A percentile compares a stretch with the other conserved stretches of the same genome.
phyloP scores from a whole-genome alignment of 2,888 invertebrate species.

The Rhogogaster chlorosoma region DNA sequence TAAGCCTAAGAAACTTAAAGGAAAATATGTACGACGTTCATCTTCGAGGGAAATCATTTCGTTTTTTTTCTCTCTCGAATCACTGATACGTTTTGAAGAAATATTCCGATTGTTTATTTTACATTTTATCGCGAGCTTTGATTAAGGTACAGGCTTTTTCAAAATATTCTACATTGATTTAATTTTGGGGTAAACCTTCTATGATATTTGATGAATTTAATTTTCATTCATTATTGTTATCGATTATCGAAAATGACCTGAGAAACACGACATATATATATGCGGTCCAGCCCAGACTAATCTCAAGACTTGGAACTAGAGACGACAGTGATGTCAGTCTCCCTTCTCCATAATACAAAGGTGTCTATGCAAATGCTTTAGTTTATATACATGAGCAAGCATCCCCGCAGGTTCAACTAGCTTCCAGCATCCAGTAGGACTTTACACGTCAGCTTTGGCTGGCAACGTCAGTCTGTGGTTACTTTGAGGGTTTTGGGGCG shows the following conservation, averaged over 20 bases:
- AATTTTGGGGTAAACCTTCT: no score
- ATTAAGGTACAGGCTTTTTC: no score
- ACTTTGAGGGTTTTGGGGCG: constrained; percentile 10
- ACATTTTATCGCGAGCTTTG: no score
- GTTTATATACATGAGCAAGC: constrained; percentile 50
- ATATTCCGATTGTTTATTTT: no score
- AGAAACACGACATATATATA: not conserved
- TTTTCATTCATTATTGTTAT: no score
- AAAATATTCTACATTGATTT: no score
- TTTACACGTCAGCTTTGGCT: constrained; percentile 32
- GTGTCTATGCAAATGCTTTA: constrained; percentile 50
- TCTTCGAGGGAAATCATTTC: no score
- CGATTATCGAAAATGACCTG: not conserved
- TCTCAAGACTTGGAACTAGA: not conserved
- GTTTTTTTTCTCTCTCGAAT: no score
- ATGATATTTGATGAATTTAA: no score
- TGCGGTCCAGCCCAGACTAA: not conserved
- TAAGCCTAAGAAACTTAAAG: no score
- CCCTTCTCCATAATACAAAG: constrained; percentile 35
- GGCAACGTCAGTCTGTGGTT: constrained; percentile 36
- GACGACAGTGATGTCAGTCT: not conserved
- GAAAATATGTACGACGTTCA: no score
- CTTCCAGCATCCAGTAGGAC: constrained; percentile 33
- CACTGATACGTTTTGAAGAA: no score
- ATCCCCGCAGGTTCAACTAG: constrained; percentile 45